A percentile compares a stretch with the other conserved stretches of the same genome.
phyloP scores from a whole-genome alignment of 2,113 vertebrate genomes.

The Ailuropoda melanoleuca region DNA sequence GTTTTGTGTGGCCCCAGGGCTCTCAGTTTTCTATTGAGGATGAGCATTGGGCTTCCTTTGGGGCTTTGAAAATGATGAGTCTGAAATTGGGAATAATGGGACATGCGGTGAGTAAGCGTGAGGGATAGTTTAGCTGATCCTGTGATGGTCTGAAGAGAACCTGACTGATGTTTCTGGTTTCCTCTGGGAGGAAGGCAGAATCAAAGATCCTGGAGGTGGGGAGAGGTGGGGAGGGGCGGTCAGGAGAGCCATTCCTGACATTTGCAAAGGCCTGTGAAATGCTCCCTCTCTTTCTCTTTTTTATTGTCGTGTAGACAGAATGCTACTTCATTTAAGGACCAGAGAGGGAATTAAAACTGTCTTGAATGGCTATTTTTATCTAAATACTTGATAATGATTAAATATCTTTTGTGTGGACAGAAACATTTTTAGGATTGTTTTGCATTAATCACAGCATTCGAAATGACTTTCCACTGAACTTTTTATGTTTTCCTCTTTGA shows the following conservation, averaged over 20 bases:
- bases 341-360: neutral
- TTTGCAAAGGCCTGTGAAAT: neutral
- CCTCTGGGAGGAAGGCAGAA: neutral
- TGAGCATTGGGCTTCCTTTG: neutral
- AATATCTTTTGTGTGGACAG: neutral
- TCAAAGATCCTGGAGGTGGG: neutral
- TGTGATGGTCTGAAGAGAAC: neutral
- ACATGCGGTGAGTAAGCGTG: neutral
- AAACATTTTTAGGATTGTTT: constrained; percentile 11
- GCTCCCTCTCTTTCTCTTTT: neutral
- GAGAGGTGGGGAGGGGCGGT: neutral
- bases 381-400: constrained; percentile 36
- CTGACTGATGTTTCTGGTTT: neutral
- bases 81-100: neutral
- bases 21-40: neutral
- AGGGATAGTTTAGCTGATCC: neutral
- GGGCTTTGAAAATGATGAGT: constrained; percentile 3
- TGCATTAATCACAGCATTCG: neutral
- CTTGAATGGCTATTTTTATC: constrained; percentile 32
- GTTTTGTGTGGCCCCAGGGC: neutral
- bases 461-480: constrained; percentile 10
- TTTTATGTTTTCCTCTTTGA: neutral
- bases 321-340: neutral
- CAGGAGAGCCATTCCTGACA: neutral
- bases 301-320: neutral